Percentiles rank a stretch among this genome's conserved stretches.
phyloP scores from a whole-genome alignment of 2,113 vertebrate genomes.

The Electrona antarctica region DNA sequence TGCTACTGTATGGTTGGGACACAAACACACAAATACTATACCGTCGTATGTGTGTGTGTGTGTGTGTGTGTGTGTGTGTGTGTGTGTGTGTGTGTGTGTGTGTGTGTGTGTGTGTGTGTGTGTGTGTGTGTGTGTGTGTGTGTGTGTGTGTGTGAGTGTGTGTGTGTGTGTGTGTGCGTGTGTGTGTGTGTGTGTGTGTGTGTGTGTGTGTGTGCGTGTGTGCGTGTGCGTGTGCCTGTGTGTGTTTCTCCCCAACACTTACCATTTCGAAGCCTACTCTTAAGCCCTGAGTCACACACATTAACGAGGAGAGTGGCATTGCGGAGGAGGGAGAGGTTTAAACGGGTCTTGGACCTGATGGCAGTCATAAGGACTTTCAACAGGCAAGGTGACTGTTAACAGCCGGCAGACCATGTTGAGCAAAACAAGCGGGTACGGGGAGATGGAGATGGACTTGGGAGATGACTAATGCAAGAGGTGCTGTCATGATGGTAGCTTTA shows the following conservation, averaged over 20 bases:
- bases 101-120: conserved; percentile 7
- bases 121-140: neutral
- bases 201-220: neutral
- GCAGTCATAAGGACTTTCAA: conserved; percentile 65
- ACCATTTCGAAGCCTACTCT: conserved; percentile 54
- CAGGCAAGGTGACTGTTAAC: conserved; percentile 43
- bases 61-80: conserved; percentile 2
- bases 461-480: conserved; percentile 61
- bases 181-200: neutral
- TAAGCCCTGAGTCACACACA: conserved; percentile 67
- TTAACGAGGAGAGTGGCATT: conserved; percentile 46
- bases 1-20: no score
- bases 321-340: conserved; percentile 61
- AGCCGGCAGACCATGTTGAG: conserved; percentile 45
- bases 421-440: conserved; percentile 5
- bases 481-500: conserved; percentile 40
- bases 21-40: neutral
- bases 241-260: conserved; percentile 51
- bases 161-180: conserved; percentile 4
- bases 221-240: neutral
- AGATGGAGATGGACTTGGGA: conserved; percentile 46
- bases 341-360: conserved; percentile 57
- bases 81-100: conserved; percentile 3
- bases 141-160: conserved; percentile 5
- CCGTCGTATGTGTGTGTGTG: neutral